Conservation (phyloP, 1,140 invertebrate genomes). For the Saccostrea glomerata region DNA sequence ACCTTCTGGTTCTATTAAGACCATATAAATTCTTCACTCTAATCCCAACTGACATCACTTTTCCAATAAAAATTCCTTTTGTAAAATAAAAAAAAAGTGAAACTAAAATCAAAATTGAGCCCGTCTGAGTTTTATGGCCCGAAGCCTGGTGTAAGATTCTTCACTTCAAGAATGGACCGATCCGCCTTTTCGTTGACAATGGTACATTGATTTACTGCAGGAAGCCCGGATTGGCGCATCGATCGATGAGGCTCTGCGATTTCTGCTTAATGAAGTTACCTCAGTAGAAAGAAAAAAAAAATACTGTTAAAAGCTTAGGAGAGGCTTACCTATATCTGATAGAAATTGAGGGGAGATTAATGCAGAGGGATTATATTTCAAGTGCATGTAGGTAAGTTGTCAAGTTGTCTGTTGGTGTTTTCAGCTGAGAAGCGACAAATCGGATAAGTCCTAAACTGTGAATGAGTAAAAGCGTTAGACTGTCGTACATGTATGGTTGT, state of each 20-base stretch:
- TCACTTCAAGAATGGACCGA: background rate
- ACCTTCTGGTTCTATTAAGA: too few species aligned
- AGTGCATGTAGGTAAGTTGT: background rate
- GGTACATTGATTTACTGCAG: background rate
- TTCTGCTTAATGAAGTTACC: slow-evolving; percentile 30
- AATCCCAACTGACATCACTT: too few species aligned
- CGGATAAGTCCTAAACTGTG: too few species aligned
- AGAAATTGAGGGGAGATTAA: background rate
- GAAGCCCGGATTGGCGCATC: slow-evolving; percentile 10
- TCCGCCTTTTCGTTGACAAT: background rate
- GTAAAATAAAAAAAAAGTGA: too few species aligned
- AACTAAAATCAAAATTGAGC: too few species aligned
- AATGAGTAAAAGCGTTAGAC: too few species aligned
- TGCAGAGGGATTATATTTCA: background rate
- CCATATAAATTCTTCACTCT: too few species aligned
- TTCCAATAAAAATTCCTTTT: too few species aligned
- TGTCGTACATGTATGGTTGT: too few species aligned
- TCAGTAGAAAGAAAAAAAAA: background rate
- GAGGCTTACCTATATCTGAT: background rate
- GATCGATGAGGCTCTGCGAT: slow-evolving; percentile 7
- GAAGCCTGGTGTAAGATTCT: background rate
- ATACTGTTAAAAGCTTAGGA: background rate
- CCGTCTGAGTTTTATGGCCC: too few species aligned
- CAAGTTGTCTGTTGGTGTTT: too few species aligned
- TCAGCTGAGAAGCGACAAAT: too few species aligned